These are phyloP conservation scores for Hoplostethus atlanticus DNA, from an alignment of 2,797 vertebrate genomes.

Conservation along the genomic window DNA sequence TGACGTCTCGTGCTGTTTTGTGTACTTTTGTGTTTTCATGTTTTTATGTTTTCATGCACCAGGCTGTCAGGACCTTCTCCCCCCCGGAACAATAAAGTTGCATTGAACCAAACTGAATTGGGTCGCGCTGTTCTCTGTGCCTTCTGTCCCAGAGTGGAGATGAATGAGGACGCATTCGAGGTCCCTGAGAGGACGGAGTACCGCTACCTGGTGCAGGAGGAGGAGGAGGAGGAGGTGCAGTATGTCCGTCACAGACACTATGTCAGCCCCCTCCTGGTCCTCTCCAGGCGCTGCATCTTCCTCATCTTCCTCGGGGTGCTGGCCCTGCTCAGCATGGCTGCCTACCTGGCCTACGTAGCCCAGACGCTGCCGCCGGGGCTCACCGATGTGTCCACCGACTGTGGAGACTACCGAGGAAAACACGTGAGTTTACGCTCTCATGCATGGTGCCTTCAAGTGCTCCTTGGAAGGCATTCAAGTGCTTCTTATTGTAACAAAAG, in stretches of 20 bases:
- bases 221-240: slow-evolving; percentile 78
- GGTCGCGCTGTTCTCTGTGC: background rate
- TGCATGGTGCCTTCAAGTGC: background rate
- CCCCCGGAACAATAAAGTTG: too few relatives aligned
- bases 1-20: too few relatives aligned
- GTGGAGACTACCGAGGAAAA: slow-evolving; percentile 70
- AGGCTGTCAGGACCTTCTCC: too few relatives aligned
- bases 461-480: background rate
- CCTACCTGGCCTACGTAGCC: slow-evolving; percentile 82
- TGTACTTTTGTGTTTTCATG: too few relatives aligned
- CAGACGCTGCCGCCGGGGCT: slow-evolving; percentile 71
- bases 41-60: too few relatives aligned
- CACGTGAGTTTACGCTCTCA: slow-evolving; percentile 63
- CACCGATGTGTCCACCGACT: slow-evolving; percentile 68
- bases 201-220: slow-evolving; percentile 86
- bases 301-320: slow-evolving; percentile 72
- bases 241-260: slow-evolving; percentile 78
- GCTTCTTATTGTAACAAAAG: background rate
- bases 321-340: slow-evolving; percentile 74
- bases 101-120: too few relatives aligned
- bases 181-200: slow-evolving; percentile 82
- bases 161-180: slow-evolving; percentile 81
- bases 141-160: slow-evolving; percentile 61
- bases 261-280: slow-evolving; percentile 78
- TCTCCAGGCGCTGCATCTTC: slow-evolving; percentile 79